Conservation (phyloP, 2,797 vertebrate genomes). For the Hemibagrus guttatus region DNA sequence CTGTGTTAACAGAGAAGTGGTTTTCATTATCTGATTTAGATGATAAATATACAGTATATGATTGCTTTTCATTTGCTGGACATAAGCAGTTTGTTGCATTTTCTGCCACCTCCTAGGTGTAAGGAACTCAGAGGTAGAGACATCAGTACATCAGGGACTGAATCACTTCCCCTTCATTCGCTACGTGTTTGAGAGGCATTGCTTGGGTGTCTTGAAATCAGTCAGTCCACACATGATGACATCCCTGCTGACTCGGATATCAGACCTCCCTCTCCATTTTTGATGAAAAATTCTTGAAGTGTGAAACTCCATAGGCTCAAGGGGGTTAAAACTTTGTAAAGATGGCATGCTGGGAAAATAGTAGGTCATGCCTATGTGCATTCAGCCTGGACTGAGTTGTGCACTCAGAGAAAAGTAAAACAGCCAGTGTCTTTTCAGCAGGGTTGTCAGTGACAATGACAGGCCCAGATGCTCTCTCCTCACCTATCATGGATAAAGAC, state of each 20-base stretch:
- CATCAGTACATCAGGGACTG: conserved; percentile 65
- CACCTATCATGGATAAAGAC: conserved; percentile 68
- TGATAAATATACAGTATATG: conserved; percentile 57
- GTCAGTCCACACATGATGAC: conserved; percentile 59
- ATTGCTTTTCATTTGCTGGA: conserved; percentile 45
- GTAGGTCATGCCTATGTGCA: conserved; percentile 66
- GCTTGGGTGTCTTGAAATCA: conserved; percentile 60
- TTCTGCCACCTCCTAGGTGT: conserved; percentile 60
- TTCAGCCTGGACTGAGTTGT: conserved; percentile 68
- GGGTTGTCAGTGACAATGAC: conserved; percentile 73
- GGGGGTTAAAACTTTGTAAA: conserved; percentile 76
- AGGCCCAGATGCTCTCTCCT: conserved; percentile 65
- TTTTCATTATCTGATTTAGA: conserved; percentile 65
- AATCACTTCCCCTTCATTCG: conserved; percentile 67
- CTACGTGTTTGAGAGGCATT: conserved; percentile 53
- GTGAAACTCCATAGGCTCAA: conserved; percentile 67
- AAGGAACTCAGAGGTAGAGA: conserved; percentile 73
- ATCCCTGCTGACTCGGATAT: conserved; percentile 60
- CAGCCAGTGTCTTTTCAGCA: conserved; percentile 56
- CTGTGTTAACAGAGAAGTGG: neutral
- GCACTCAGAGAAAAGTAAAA: conserved; percentile 68
- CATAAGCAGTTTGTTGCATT: conserved; percentile 67
- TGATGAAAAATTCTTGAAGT: conserved; percentile 72
- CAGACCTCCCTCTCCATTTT: conserved; percentile 52
- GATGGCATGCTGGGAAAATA: conserved; percentile 80